phyloP scores from a whole-genome alignment of 2,113 vertebrate species.

The Ceyx cyanopectus region DNA sequence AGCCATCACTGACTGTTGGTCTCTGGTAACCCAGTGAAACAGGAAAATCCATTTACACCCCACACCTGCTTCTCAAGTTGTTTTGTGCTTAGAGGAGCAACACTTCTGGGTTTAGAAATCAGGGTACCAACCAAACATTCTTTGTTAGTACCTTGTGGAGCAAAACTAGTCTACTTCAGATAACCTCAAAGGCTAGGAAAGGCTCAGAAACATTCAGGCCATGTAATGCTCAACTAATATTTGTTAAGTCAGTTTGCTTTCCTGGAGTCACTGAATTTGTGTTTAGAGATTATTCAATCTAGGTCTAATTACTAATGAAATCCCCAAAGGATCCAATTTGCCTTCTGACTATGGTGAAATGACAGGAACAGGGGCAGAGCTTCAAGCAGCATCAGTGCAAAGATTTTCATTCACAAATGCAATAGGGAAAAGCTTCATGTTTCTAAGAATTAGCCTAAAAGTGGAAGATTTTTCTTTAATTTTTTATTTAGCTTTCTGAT shows the following conservation, averaged over 20 bases:
- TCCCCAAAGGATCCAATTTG: not conserved
- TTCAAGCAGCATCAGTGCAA: not conserved
- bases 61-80: not conserved
- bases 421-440: accelerated
- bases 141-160: not conserved
- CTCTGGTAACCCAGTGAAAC: not conserved
- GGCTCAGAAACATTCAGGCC: not conserved
- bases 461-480: not conserved
- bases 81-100: not conserved
- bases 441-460: not conserved
- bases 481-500: not conserved
- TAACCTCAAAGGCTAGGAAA: no score
- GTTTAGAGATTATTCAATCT: not conserved
- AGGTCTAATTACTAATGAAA: accelerated
- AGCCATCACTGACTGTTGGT: not conserved
- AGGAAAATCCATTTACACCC: not conserved
- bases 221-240: accelerated
- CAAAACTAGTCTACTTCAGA: not conserved
- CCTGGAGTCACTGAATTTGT: not conserved
- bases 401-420: not conserved
- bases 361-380: not conserved
- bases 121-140: no score
- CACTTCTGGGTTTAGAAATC: not conserved
- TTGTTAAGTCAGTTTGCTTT: not conserved
- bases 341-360: not conserved